phyloP scores from a whole-genome alignment of 2,113 vertebrate genomes.

The Trematomus loennbergii region DNA sequence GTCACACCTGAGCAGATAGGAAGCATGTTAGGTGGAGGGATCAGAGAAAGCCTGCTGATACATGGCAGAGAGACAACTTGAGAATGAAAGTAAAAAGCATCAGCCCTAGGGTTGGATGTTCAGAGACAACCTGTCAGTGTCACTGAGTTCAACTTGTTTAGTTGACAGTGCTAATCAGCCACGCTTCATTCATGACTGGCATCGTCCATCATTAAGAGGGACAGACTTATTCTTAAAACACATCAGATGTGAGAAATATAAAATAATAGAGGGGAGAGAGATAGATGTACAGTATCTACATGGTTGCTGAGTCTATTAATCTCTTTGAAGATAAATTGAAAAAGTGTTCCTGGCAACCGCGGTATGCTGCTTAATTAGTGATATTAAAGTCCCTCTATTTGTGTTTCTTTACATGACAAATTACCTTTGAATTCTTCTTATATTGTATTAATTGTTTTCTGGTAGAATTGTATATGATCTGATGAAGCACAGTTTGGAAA shows the following conservation, averaged over 20 bases:
- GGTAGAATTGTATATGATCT: background rate
- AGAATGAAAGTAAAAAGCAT: conserved; percentile 58
- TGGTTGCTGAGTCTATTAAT: conserved; percentile 29
- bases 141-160: conserved; percentile 43
- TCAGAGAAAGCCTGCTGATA: conserved; percentile 27
- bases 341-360: conserved; percentile 21
- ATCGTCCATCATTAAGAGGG: conserved; percentile 52
- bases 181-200: conserved; percentile 52
- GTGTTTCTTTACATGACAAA: conserved; percentile 11
- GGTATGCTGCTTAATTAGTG: conserved; percentile 26
- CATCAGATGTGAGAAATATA: conserved; percentile 35
- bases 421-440: background rate
- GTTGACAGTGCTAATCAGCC: conserved; percentile 55
- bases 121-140: conserved; percentile 61
- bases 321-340: background rate
- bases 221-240: conserved; percentile 51
- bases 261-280: background rate
- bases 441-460: background rate
- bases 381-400: background rate
- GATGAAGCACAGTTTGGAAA: background rate
- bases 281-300: background rate
- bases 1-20: conserved; percentile 34
- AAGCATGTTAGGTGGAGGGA: conserved; percentile 2
- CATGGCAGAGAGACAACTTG: conserved; percentile 48
- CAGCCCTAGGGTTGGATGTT: conserved; percentile 58